These are phyloP conservation scores for Pollicipes pollicipes DNA, from an alignment of 1,140 invertebrate genomes.

Conservation along the genomic window DNA sequence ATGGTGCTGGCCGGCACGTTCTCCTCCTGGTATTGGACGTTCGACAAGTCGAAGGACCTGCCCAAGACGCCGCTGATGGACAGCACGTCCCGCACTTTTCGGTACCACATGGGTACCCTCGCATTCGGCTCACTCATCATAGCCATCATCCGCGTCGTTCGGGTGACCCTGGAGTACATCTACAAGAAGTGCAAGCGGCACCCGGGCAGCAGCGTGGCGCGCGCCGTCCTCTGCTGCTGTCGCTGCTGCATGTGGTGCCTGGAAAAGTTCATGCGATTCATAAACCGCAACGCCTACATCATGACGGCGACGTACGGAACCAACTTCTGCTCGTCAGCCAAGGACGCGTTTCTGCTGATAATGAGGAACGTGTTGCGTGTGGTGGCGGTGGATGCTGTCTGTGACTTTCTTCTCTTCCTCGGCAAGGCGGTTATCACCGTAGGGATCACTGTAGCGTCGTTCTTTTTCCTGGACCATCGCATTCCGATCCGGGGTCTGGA, in stretches of 20 bases:
- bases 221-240: conserved; percentile 61
- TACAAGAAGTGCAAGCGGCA: conserved; percentile 60
- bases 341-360: conserved; percentile 25
- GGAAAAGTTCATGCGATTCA: conserved; percentile 73
- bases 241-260: conserved; percentile 77
- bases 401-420: conserved; percentile 70
- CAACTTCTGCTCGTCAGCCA: conserved; percentile 64
- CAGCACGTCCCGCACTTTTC: conserved; percentile 47
- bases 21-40: conserved; percentile 88
- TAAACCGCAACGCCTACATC: conserved; percentile 86
- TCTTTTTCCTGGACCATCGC: conserved; percentile 13
- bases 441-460: conserved; percentile 26
- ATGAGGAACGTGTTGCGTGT: conserved; percentile 38
- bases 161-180: conserved; percentile 65
- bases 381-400: conserved; percentile 70
- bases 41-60: conserved; percentile 55
- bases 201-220: conserved; percentile 33
- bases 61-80: conserved; percentile 57
- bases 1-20: conserved; percentile 69
- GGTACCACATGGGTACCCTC: conserved; percentile 80
- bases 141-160: conserved; percentile 69
- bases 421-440: conserved; percentile 67
- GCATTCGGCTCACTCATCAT: conserved; percentile 87
- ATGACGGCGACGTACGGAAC: conserved; percentile 69
- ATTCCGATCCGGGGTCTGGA: conserved; percentile 6